phyloP scores from a whole-genome alignment of 2,797 vertebrate species.

The Ptychobarbus kaznakovi region DNA sequence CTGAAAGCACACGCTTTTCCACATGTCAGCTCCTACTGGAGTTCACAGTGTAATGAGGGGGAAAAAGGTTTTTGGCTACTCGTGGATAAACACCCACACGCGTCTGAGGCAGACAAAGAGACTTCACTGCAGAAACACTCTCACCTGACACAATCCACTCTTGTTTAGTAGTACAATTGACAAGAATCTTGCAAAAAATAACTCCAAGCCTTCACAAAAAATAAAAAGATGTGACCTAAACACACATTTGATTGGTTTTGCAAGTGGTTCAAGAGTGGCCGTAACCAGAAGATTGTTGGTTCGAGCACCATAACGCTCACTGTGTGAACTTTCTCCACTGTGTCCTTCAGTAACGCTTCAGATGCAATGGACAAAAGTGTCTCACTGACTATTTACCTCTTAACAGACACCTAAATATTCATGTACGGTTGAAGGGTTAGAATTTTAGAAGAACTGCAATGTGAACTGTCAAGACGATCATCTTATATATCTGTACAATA shows the following conservation, averaged over 20 bases:
- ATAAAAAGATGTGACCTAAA: neutral
- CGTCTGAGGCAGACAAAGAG: slow-evolving; percentile 60
- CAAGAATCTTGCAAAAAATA: neutral
- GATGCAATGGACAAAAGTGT: neutral
- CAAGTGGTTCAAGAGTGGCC: neutral
- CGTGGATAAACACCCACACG: slow-evolving; percentile 68
- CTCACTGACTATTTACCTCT: neutral
- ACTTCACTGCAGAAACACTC: slow-evolving; percentile 23
- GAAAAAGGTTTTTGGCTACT: slow-evolving; percentile 73
- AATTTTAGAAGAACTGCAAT: neutral
- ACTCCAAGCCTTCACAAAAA: neutral
- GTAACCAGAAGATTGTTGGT: neutral
- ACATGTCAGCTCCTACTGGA: slow-evolving; percentile 71
- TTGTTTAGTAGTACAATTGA: slow-evolving; percentile 3
- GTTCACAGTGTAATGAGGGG: slow-evolving; percentile 77
- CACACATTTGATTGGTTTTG: neutral
- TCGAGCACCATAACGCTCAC: neutral
- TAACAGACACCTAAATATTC: neutral
- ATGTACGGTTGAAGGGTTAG: neutral
- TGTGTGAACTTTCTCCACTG: neutral
- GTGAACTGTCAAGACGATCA: neutral
- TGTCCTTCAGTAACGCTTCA: neutral
- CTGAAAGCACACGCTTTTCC: slow-evolving; percentile 66
- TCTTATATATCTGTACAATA: neutral
- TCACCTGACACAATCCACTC: slow-evolving; percentile 27